A percentile compares a stretch with the other conserved stretches of the same genome.
Evolutionary conservation across 2,113 vertebrate species (phyloP).

Genomic region (sheep (Ovis aries)): ARS-UI_Ramb_v3.0 NC_056054.1:100885001-100885500

Average conservation of each 20-base stretch:
- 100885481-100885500: neutral
- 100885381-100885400: neutral
- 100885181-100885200: neutral
- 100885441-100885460: neutral
- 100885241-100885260: neutral
- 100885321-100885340: neutral
- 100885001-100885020: neutral
- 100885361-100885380: neutral
- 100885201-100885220: neutral
- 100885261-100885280: neutral
- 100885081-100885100: neutral
- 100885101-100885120: neutral
- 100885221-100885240: neutral
- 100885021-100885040: neutral
- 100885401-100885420: neutral
- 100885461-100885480: neutral
- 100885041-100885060: neutral
- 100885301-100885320: neutral
- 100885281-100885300: neutral
- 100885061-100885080: neutral
- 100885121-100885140: neutral
- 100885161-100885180: neutral
- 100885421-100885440: neutral
- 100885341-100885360: neutral
- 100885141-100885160: neutral